Base-by-base conservation (phyloP, 2,113 vertebrate genomes). In the Aegithalos caudatus region DNA sequence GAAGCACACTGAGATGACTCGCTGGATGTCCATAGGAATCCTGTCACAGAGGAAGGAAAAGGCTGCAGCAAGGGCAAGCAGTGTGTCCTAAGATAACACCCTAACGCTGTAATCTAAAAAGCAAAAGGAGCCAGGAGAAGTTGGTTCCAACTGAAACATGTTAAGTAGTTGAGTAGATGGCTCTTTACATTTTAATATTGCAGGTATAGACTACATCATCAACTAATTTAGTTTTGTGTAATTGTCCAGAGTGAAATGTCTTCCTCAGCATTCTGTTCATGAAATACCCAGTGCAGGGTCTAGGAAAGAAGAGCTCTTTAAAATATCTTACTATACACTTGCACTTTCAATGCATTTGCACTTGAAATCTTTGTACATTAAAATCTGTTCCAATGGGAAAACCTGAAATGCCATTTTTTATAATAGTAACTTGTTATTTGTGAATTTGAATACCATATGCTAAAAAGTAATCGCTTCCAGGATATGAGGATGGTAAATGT, bases 391-490 rank as follows among this genome's bases (percentile, higher is more conserved):
- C 40, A 73, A 24, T 53, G 65, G 51, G 45, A 53, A 48, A 92
- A 33, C n/a, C 4, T 1, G 6, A 95, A 95, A 88, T 85, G 60
- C n/a, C 78, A 54, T n/a, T 69, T 89, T 91, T 73, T 69, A 14
- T 81, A 78, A 73, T 77, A 89, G 77, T 65, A 93, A 94, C 69
- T 89, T 83, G 62, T 51, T 93, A 69, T 89, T 89, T 95, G 58
- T 76, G 31, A 73, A 47, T 61, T 57, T 78, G 37, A 78, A 84
- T 74, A 67, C 47, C 69, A 74, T 87, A 78, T 91, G 69, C 73
- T 70, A 20, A 48, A 62, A 84, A 40, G 40, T 37, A 45, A 45
- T 77, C 22, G 24, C 33, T 72, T 81, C 81, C 64, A 91, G 67
- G 42, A 45, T 69, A 70, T 70, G 58, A 57, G 28, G 31, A 31